Percentiles rank a stretch among this genome's conserved stretches.
These are phyloP conservation scores for Sarcophaga peregrina DNA, from an alignment of 1,140 invertebrate genomes.

Conservation along the genomic window DNA sequence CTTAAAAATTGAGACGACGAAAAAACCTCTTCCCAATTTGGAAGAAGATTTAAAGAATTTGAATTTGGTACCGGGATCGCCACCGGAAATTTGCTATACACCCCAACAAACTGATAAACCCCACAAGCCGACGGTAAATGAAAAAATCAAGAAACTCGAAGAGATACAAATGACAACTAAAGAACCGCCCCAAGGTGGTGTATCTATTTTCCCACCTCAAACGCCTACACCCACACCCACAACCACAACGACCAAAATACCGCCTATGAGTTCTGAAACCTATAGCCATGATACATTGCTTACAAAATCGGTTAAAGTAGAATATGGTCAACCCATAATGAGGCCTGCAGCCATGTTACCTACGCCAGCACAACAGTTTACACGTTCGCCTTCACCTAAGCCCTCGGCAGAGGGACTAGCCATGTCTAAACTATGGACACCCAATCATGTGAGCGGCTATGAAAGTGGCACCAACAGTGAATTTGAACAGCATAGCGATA, in stretches of 20 bases:
- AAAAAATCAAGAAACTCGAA: slow-evolving; percentile 74
- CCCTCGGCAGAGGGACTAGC: slow-evolving; percentile 72
- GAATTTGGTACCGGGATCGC: slow-evolving; percentile 75
- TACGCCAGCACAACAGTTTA: slow-evolving; percentile 55
- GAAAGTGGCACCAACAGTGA: slow-evolving; percentile 47
- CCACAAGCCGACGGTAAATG: slow-evolving; percentile 69
- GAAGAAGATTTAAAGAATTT: slow-evolving; percentile 67
- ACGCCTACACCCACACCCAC: background rate
- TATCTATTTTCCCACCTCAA: slow-evolving; percentile 64
- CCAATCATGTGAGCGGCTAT: slow-evolving; percentile 51
- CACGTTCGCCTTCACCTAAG: slow-evolving; percentile 63
- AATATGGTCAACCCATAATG: slow-evolving; percentile 62
- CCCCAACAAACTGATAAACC: slow-evolving; percentile 68
- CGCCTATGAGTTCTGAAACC: slow-evolving; percentile 48
- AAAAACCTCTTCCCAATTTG: slow-evolving; percentile 51
- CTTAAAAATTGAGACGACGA: slow-evolving; percentile 49
- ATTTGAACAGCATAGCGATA: slow-evolving; percentile 50
- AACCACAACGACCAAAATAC: background rate
- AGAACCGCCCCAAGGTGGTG: slow-evolving; percentile 73
- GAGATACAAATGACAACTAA: slow-evolving; percentile 71
- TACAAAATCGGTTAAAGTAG: slow-evolving; percentile 59
- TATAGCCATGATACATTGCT: slow-evolving; percentile 56
- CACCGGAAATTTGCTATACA: slow-evolving; percentile 77
- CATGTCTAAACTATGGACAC: slow-evolving; percentile 74
- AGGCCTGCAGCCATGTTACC: slow-evolving; percentile 62